Evolutionary conservation across 2,113 vertebrate species (phyloP), one percentile per base, ranked within the genome.

Genomic region (Alligator mississippiensis): DNA sequence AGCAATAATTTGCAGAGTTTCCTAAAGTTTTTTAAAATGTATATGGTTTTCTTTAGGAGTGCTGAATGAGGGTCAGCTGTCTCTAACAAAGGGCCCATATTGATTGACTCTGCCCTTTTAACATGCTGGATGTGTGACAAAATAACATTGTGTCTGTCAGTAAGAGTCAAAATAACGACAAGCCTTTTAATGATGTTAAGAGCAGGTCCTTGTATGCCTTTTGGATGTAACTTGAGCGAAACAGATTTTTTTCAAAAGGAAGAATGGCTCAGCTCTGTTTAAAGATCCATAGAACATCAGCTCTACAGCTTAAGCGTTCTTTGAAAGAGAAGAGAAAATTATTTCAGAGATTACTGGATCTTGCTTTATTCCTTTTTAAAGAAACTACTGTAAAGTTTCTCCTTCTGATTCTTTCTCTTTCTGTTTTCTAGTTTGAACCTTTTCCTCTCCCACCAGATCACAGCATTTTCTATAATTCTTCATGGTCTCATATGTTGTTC

Each of bases 171-270:
- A 92, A 68, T 79, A 93, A 77, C 64, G 81, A 85, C 76, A 89
- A 90, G 16, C 60, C 70, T 89, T 94, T 93, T 64, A 91, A 82
- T 28, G 77, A 94, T 94, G 81, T 94, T 83, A 90, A 94, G 85
- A 83, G 91, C 25, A 19, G 88, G 87, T 85, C 75, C 76, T 94
- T 88, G 72, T 5, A 13, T 66, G 70, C 88, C 91, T 96, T 93
- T 94, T 90, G 90, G 87, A 91, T 97, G 96, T 97, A 93, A 95
- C 55, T 85, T 57, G 80, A 94, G 76, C 86, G 38, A 70, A 93
- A 64, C 16, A 84, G 55, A 62, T 54, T 72, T 90, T 92, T 86
- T 93, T 89, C 59, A 1, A 34, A 86, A 95, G 74, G 54, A 13
- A 92, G 59, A 94, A 93, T 84, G 81, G 24, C 76, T 91, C 85